A percentile compares a stretch with the other conserved stretches of the same genome.
phyloP scores from a whole-genome alignment of 2,797 vertebrate genomes.

The Meriones psammophilus region DNA sequence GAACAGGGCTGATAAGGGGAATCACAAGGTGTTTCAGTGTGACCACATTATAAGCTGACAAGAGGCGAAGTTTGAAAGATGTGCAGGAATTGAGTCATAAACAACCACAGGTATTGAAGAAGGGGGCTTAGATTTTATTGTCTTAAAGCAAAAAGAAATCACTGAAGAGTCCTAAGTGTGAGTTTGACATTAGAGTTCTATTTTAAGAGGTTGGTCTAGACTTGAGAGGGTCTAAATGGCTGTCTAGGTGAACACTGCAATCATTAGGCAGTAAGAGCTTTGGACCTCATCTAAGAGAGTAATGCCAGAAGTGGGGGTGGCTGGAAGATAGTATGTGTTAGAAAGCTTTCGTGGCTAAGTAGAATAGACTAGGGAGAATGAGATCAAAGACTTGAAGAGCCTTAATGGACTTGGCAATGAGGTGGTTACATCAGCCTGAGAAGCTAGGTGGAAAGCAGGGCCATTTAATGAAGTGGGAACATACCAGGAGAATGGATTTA shows the following conservation, averaged over 20 bases:
- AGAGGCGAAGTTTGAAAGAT: slow-evolving; percentile 22
- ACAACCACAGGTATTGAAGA: neutral
- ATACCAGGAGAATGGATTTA: neutral
- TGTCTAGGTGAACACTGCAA: neutral
- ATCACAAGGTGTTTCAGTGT: neutral
- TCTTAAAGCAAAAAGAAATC: slow-evolving; percentile 53
- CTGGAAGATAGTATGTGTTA: slow-evolving; percentile 43
- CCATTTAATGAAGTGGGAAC: slow-evolving; percentile 13
- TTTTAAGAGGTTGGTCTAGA: slow-evolving; percentile 62
- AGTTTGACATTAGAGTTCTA: slow-evolving; percentile 41
- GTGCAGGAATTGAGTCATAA: slow-evolving; percentile 31
- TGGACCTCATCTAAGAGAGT: slow-evolving; percentile 18
- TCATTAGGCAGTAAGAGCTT: slow-evolving; percentile 23
- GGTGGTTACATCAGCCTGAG: slow-evolving; percentile 5
- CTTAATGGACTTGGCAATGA: slow-evolving; percentile 36
- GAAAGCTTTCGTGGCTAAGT: slow-evolving; percentile 32
- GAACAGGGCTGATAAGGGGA: neutral
- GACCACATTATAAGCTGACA: neutral
- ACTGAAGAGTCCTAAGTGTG: neutral
- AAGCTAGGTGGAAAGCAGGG: neutral
- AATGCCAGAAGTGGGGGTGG: neutral
- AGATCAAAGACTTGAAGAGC: slow-evolving; percentile 39
- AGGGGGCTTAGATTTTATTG: slow-evolving; percentile 49
- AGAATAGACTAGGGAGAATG: neutral
- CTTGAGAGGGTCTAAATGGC: neutral